phyloP scores from a whole-genome alignment of 2,888 invertebrate species.

The Folsomia candida region DNA sequence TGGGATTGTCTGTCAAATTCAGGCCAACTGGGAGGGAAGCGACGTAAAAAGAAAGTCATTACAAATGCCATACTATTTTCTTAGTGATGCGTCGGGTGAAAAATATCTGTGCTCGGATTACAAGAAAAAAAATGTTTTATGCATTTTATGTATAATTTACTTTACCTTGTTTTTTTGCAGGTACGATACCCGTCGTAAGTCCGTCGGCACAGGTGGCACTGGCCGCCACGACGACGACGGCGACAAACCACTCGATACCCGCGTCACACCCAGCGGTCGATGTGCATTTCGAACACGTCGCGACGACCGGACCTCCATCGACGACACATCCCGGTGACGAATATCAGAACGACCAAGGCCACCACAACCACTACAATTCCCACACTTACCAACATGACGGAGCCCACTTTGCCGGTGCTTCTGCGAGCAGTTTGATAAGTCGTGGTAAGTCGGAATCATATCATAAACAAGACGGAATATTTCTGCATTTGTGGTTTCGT shows the following conservation, averaged over 20 bases:
- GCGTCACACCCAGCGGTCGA: constrained; percentile 1
- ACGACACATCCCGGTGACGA: not conserved
- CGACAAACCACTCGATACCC: not conserved
- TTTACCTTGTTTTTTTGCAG: not conserved
- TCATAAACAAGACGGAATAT: too few species aligned
- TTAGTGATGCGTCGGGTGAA: too few species aligned
- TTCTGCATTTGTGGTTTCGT: not conserved
- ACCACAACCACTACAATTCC: not conserved
- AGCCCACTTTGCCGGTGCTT: constrained; percentile 4
- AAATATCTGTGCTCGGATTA: too few species aligned
- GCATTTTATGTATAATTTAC: too few species aligned
- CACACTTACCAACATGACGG: constrained; percentile 9
- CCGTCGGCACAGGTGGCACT: not conserved
- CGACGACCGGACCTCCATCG: not conserved
- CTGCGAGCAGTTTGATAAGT: constrained; percentile 13
- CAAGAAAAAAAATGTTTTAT: too few species aligned
- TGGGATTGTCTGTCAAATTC: too few species aligned
- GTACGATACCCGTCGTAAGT: not conserved
- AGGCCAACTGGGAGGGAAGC: too few species aligned
- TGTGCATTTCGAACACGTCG: constrained; percentile 7
- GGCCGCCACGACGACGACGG: not conserved
- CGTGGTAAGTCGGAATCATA: constrained; percentile 17
- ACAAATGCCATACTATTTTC: too few species aligned
- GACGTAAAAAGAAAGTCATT: too few species aligned
- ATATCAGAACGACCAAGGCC: constrained; percentile 9